Conservation (phyloP, 2,888 invertebrate species). For the Drosophila hamatofila region DNA sequence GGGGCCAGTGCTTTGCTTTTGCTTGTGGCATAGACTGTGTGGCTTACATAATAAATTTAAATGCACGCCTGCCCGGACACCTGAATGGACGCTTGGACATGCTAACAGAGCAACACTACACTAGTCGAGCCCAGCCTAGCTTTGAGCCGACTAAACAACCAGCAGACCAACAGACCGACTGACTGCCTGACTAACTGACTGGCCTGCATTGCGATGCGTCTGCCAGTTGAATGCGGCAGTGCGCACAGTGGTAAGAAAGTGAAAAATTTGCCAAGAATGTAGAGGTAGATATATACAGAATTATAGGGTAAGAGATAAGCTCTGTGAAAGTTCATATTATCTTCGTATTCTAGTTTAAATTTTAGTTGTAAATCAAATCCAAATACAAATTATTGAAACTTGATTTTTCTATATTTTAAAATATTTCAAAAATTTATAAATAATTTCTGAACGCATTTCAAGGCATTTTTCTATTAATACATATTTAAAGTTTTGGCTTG, state of each 20-base stretch:
- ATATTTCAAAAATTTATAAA: background rate
- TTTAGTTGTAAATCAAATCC: too few relatives aligned
- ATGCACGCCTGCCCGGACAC: conserved; percentile 74
- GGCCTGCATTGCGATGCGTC: conserved; percentile 9
- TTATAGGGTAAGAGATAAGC: background rate
- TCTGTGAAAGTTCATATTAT: background rate
- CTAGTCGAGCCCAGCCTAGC: background rate
- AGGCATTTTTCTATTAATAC: background rate
- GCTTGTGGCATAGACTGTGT: conserved; percentile 30
- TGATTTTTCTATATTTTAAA: background rate
- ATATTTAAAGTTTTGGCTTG: background rate
- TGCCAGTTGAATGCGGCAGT: conserved; percentile 27
- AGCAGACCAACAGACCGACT: conserved; percentile 1
- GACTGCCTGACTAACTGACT: conserved; percentile 1
- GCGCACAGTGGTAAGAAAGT: conserved; percentile 10
- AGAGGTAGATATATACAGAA: background rate
- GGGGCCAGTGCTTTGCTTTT: conserved; percentile 6
- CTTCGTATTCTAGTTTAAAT: too few relatives aligned
- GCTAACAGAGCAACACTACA: conserved; percentile 17
- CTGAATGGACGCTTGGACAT: conserved; percentile 38
- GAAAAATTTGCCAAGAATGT: background rate
- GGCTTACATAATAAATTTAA: conserved; percentile 80
- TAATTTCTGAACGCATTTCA: background rate
- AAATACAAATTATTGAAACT: background rate
- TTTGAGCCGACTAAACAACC: conserved; percentile 19